Percentiles rank a stretch among this genome's conserved stretches.
Evolutionary conservation across 23 tunicate genomes (phyloP).

Genomic region (Ciona savignyi): DNA sequence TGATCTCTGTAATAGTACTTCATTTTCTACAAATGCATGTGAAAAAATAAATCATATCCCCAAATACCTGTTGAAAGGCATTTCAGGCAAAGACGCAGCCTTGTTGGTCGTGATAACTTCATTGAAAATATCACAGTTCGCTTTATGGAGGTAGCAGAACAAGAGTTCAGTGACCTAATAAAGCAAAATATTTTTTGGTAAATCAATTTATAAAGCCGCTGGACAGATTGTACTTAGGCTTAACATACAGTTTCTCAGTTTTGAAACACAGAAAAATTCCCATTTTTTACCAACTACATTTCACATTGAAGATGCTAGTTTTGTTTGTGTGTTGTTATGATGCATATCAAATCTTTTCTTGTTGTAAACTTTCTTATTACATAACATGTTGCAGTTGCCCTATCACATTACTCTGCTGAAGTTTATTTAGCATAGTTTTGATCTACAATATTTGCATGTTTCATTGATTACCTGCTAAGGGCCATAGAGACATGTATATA

Average conservation of each 20-base stretch:
- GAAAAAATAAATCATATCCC: background rate
- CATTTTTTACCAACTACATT: too few species aligned
- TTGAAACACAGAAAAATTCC: too few species aligned
- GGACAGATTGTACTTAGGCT: background rate
- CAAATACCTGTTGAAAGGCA: background rate
- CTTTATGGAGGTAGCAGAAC: slow-evolving; percentile 55
- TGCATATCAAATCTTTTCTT: too few species aligned
- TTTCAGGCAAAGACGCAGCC: background rate
- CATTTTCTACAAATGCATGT: background rate
- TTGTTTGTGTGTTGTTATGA: too few species aligned
- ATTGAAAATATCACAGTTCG: slow-evolving; percentile 34
- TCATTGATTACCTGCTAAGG: too few species aligned
- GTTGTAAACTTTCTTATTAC: too few species aligned
- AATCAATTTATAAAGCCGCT: background rate
- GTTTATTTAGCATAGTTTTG: too few species aligned
- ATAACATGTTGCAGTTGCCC: too few species aligned
- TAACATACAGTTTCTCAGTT: background rate
- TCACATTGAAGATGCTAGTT: too few species aligned
- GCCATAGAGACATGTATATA: too few species aligned
- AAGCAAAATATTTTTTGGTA: background rate
- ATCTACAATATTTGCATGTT: too few species aligned
- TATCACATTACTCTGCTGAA: too few species aligned
- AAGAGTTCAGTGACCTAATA: slow-evolving; percentile 33
- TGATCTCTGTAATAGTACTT: background rate
- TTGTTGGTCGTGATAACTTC: slow-evolving; percentile 4